Conservation (phyloP, 2,888 invertebrate species). For the Endomychus coccineus region DNA sequence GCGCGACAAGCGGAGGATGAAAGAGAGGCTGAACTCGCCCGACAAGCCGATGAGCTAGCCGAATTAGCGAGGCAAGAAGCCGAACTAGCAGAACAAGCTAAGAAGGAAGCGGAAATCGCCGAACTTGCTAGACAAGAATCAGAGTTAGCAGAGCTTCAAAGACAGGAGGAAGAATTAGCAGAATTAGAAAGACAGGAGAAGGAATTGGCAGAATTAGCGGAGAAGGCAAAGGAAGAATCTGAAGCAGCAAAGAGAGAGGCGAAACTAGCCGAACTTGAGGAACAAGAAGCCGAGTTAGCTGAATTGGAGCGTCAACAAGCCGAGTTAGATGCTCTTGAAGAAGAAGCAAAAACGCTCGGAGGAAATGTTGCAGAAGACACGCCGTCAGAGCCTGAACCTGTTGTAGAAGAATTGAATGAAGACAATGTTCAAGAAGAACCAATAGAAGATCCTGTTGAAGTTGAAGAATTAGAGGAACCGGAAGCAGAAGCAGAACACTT, state of each 20-base stretch:
- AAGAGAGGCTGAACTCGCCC: conserved; percentile 58
- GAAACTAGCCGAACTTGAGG: conserved; percentile 33
- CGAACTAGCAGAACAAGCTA: conserved; percentile 53
- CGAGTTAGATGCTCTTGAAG: conserved; percentile 32
- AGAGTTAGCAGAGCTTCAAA: conserved; percentile 51
- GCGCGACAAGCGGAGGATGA: conserved; percentile 57
- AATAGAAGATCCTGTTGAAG: conserved; percentile 22
- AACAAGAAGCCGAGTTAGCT: conserved; percentile 23
- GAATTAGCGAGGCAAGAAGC: conserved; percentile 52
- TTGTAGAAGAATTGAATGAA: conserved; percentile 23
- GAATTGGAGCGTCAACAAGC: conserved; percentile 30
- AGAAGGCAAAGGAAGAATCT: conserved; percentile 32
- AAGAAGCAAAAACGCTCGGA: conserved; percentile 30
- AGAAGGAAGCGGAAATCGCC: conserved; percentile 53
- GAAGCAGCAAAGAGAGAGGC: conserved; percentile 33
- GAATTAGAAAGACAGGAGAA: conserved; percentile 43
- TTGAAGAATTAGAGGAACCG: conserved; percentile 28
- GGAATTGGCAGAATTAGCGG: conserved; percentile 40
- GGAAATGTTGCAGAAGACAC: conserved; percentile 15
- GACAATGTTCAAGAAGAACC: conserved; percentile 22
- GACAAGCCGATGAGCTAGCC: conserved; percentile 49
- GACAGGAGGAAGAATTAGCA: conserved; percentile 51
- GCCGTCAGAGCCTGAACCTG: conserved; percentile 16
- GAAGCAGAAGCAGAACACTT: conserved; percentile 31
- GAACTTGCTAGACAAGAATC: conserved; percentile 47